A percentile compares a stretch with the other conserved stretches of the same genome.
Conservation (phyloP, 2,113 vertebrate genomes). For the Forbesichthys agassizii region DNA sequence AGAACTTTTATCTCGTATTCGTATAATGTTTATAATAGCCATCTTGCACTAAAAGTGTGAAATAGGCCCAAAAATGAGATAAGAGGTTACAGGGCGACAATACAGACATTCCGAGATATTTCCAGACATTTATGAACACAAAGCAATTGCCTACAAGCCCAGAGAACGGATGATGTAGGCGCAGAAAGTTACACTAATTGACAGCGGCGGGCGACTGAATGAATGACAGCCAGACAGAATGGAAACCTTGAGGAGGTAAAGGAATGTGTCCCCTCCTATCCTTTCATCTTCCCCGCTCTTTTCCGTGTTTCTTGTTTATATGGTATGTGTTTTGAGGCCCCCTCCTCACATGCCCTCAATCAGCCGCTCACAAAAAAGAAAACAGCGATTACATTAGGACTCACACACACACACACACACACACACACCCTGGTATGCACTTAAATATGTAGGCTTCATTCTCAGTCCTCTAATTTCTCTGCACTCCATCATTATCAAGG, state of each 20-base stretch:
- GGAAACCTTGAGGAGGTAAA: slow-evolving; percentile 13
- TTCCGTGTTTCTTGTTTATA: slow-evolving; percentile 27
- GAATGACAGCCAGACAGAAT: neutral
- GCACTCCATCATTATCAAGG: slow-evolving; percentile 39
- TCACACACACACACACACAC: neutral
- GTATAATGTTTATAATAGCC: neutral
- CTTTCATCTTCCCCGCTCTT: slow-evolving; percentile 1
- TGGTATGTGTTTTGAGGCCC: slow-evolving; percentile 19
- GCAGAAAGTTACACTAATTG: neutral
- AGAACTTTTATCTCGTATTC: slow-evolving; percentile 24
- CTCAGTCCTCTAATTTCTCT: slow-evolving; percentile 27
- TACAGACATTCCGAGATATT: neutral
- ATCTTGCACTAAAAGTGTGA: neutral
- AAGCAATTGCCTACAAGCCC: too few relatives aligned
- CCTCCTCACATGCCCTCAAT: slow-evolving; percentile 42
- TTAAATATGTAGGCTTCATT: neutral
- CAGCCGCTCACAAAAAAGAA: slow-evolving; percentile 45
- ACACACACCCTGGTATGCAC: neutral
- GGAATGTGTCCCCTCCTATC: slow-evolving; percentile 28
- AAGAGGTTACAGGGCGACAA: neutral
- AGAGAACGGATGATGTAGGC: too few relatives aligned
- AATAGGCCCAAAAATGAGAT: neutral
- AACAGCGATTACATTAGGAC: slow-evolving; percentile 54
- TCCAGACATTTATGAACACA: too few relatives aligned
- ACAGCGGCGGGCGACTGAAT: neutral